phyloP scores from a whole-genome alignment of 1,140 invertebrate species.

The Tyrophagus putrescentiae region DNA sequence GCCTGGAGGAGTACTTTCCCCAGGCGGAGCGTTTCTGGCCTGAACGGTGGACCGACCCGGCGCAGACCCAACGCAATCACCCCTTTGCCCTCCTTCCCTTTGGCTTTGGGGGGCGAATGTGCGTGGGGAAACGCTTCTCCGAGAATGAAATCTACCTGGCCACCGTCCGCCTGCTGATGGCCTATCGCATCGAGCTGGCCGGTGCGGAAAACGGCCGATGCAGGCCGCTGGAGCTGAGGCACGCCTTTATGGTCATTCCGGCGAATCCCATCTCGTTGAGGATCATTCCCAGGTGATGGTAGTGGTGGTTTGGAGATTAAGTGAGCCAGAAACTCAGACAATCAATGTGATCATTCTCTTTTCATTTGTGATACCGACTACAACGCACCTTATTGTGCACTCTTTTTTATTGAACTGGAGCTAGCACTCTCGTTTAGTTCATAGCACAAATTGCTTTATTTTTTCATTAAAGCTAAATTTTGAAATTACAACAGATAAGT shows the following conservation, averaged over 20 bases:
- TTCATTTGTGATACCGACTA: not conserved
- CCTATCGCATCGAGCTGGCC: slow-evolving; percentile 21
- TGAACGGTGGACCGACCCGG: slow-evolving; percentile 54
- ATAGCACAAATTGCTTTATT: too few relatives aligned
- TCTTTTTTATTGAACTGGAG: not conserved
- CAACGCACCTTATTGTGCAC: not conserved
- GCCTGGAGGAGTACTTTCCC: slow-evolving; percentile 58
- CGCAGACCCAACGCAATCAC: slow-evolving; percentile 32
- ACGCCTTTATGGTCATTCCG: slow-evolving; percentile 27
- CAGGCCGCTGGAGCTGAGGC: slow-evolving; percentile 19
- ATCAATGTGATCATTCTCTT: not conserved
- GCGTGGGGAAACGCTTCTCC: slow-evolving; percentile 41
- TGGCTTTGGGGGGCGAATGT: slow-evolving; percentile 54
- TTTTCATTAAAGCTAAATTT: too few relatives aligned
- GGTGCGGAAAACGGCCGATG: not conserved
- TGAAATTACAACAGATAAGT: too few relatives aligned
- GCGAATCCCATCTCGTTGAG: slow-evolving; percentile 23
- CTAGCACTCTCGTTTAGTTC: too few relatives aligned
- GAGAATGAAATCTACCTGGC: slow-evolving; percentile 57
- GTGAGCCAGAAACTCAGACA: not conserved
- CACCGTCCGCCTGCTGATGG: slow-evolving; percentile 48
- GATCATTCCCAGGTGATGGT: slow-evolving; percentile 16
- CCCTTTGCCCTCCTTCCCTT: slow-evolving; percentile 65
- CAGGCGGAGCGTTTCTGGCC: slow-evolving; percentile 56
- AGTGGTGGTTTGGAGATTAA: not conserved